Conservation (phyloP, 2,888 invertebrate genomes). For the Scaptomyza flava region DNA sequence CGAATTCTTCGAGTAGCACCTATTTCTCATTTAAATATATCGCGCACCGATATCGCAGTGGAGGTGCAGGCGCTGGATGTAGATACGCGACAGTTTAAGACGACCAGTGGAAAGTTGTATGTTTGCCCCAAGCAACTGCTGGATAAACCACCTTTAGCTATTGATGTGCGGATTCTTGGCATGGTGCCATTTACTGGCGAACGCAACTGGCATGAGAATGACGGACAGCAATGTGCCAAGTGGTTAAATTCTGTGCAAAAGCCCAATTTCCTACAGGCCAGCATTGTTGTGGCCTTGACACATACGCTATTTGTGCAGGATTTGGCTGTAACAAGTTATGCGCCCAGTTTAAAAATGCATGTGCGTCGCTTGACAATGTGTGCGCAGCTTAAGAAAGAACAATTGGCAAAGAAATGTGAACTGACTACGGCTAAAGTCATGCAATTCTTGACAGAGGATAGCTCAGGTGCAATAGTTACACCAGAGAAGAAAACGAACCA, state of each 20-base stretch:
- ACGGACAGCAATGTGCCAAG: slow-evolving; percentile 13
- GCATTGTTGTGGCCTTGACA: slow-evolving; percentile 28
- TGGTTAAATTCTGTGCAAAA: slow-evolving; percentile 30
- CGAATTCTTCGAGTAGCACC: slow-evolving; percentile 46
- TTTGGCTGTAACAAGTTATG: slow-evolving; percentile 40
- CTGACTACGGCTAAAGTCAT: slow-evolving; percentile 12
- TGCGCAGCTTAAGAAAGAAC: neutral
- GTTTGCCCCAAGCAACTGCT: slow-evolving; percentile 42
- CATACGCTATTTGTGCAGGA: slow-evolving; percentile 53
- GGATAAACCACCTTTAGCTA: slow-evolving; percentile 23
- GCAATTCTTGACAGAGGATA: slow-evolving; percentile 27
- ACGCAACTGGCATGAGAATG: slow-evolving; percentile 39
- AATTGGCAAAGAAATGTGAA: slow-evolving; percentile 43
- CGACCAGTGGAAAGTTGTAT: slow-evolving; percentile 39
- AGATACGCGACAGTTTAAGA: slow-evolving; percentile 54
- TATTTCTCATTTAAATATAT: slow-evolving; percentile 43
- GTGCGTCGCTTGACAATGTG: slow-evolving; percentile 30
- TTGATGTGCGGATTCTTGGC: slow-evolving; percentile 57
- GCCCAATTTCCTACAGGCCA: slow-evolving; percentile 56
- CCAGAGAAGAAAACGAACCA: neutral
- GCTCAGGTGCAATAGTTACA: too few species aligned
- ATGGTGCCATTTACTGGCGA: slow-evolving; percentile 56
- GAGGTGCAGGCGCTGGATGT: slow-evolving; percentile 56
- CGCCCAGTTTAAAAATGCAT: slow-evolving; percentile 25
- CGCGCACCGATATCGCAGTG: slow-evolving; percentile 34